A percentile compares a stretch with the other conserved stretches of the same genome.
phyloP scores from a whole-genome alignment of 2,888 invertebrate genomes.

The Sabatieria punctata region DNA sequence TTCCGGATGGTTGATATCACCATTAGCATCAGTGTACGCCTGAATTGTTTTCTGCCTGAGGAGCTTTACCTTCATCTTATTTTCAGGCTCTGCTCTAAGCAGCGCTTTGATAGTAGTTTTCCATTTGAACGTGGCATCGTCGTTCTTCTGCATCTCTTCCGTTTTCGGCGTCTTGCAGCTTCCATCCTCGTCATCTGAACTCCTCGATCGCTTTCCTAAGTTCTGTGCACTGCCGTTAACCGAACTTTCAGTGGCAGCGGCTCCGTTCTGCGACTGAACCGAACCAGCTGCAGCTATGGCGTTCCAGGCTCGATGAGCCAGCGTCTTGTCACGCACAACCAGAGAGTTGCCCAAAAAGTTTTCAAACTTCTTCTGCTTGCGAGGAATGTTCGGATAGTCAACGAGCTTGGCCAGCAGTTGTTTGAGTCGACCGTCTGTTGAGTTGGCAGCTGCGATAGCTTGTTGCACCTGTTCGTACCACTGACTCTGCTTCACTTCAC shows the following conservation, averaged over 20 bases:
- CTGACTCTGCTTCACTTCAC: constrained; percentile 37
- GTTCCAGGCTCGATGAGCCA: constrained; percentile 4
- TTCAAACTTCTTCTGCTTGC: constrained; percentile 15
- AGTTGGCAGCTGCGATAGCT: constrained; percentile 18
- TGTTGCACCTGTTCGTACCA: constrained; percentile 33
- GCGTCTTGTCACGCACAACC: background rate
- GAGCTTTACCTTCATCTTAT: background rate
- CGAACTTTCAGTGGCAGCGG: background rate
- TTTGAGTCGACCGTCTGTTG: constrained; percentile 7
- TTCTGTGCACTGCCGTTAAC: too few species aligned
- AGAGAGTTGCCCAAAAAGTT: constrained; percentile 13
- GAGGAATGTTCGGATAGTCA: constrained; percentile 13
- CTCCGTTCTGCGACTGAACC: background rate
- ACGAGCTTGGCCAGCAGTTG: constrained; percentile 10
- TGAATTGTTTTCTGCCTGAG: background rate
- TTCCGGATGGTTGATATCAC: too few species aligned
- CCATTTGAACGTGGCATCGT: background rate
- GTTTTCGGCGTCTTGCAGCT: too few species aligned
- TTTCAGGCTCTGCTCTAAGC: background rate
- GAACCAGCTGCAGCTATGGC: constrained; percentile 3
- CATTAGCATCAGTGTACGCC: background rate
- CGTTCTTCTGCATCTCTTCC: too few species aligned
- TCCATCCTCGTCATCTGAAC: too few species aligned
- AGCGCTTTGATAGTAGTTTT: background rate
- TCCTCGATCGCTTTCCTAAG: too few species aligned